Conservation (phyloP, 2,797 vertebrate species). For the Heterohyrax brucei region DNA sequence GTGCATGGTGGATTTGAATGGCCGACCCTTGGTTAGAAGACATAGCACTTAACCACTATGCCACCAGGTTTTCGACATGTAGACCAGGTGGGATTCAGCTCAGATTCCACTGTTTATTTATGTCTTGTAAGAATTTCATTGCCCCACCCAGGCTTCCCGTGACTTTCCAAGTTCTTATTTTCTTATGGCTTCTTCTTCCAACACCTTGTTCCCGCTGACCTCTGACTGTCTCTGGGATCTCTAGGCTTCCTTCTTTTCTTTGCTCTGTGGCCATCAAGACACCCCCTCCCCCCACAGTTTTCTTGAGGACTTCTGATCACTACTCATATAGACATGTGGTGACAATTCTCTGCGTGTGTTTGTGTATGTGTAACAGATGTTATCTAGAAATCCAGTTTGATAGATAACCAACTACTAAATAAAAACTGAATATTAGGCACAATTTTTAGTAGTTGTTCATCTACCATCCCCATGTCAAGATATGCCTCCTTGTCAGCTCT, state of each 20-base stretch:
- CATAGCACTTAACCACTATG: too few species aligned
- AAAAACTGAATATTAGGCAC: background rate
- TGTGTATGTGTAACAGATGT: background rate
- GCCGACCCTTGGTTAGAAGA: too few species aligned
- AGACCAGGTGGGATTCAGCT: background rate
- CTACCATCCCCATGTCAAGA: background rate
- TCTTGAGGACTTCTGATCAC: background rate
- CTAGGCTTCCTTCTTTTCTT: background rate
- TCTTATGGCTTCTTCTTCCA: background rate
- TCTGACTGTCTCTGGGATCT: background rate
- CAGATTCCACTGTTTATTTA: background rate
- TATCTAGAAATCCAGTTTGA: background rate
- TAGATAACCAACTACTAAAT: background rate
- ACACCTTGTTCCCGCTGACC: background rate
- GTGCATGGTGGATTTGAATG: too few species aligned
- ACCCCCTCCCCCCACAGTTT: background rate
- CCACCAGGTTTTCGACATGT: too few species aligned
- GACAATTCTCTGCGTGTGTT: background rate
- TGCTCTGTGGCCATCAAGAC: background rate
- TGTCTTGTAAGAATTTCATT: background rate
- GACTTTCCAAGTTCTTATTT: background rate
- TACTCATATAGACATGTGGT: background rate
- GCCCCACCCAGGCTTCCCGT: background rate
- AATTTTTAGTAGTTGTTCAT: background rate
- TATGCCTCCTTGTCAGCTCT: conserved; percentile 13